A percentile compares a stretch with the other conserved stretches of the same genome.
These are phyloP conservation scores for Limnephilus rhombicus DNA, from an alignment of 2,888 invertebrate species.

Conservation along the genomic window DNA sequence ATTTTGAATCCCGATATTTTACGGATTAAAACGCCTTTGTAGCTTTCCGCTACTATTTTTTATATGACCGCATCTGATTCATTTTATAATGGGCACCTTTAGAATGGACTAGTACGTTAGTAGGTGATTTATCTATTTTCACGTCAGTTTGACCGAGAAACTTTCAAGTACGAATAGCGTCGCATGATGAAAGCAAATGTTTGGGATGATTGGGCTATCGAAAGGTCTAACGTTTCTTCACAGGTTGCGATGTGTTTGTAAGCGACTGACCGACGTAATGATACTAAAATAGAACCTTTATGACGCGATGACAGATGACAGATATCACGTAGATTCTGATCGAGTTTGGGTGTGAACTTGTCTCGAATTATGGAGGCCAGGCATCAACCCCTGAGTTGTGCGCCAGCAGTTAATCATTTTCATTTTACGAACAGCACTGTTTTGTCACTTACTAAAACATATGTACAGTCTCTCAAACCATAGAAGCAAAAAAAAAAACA, in stretches of 20 bases:
- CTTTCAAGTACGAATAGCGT: conserved; percentile 19
- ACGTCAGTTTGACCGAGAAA: not conserved
- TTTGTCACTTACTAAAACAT: too few relatives aligned
- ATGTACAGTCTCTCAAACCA: too few relatives aligned
- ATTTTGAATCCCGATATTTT: not conserved
- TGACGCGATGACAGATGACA: not conserved
- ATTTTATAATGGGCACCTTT: not conserved
- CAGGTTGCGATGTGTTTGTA: not conserved
- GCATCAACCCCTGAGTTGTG: not conserved
- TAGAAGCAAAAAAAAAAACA: too few relatives aligned
- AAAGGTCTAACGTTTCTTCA: conserved; percentile 13
- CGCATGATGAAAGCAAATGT: conserved; percentile 12
- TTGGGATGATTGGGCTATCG: not conserved
- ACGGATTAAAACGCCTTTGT: not conserved
- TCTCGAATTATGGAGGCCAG: not conserved
- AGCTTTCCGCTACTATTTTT: not conserved
- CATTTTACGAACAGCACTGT: too few relatives aligned
- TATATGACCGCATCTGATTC: not conserved
- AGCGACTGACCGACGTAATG: not conserved
- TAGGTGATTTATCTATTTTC: conserved; percentile 23
- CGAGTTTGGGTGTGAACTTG: not conserved
- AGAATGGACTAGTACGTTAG: not conserved
- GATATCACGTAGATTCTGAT: not conserved
- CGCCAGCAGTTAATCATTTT: too few relatives aligned
- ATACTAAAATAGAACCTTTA: not conserved